Conservation (phyloP, 1,140 invertebrate genomes). For the Spodoptera frugiperda region DNA sequence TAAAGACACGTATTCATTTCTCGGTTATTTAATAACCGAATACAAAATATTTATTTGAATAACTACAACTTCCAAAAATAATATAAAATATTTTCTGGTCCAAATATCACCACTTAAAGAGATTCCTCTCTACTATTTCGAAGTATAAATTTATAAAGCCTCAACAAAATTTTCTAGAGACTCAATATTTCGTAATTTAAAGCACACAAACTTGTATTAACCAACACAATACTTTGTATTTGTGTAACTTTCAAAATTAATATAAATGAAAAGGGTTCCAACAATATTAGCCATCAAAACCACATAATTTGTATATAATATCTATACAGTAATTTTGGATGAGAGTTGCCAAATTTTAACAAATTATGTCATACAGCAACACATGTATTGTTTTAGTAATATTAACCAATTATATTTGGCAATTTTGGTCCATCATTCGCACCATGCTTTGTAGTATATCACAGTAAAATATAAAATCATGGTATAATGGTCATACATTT, state of each 20-base stretch:
- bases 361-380: neutral
- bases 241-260: neutral
- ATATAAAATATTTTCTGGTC: too few species aligned
- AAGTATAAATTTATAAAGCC: too few species aligned
- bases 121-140: too few species aligned
- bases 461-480: conserved; percentile 12
- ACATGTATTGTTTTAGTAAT: neutral
- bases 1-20: too few species aligned
- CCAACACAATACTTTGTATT: neutral
- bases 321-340: neutral
- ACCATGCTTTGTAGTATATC: conserved; percentile 31
- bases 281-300: conserved; percentile 9
- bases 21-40: too few species aligned
- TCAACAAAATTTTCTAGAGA: too few species aligned
- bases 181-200: too few species aligned
- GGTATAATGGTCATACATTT: neutral
- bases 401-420: neutral
- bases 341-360: conserved; percentile 4
- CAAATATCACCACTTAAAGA: too few species aligned
- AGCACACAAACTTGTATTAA: too few species aligned
- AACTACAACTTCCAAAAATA: too few species aligned
- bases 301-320: neutral
- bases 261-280: neutral
- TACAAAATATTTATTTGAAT: too few species aligned
- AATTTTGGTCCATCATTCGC: conserved; percentile 15